phyloP scores from a whole-genome alignment of 2,797 vertebrate species.

The Falco concolor region DNA sequence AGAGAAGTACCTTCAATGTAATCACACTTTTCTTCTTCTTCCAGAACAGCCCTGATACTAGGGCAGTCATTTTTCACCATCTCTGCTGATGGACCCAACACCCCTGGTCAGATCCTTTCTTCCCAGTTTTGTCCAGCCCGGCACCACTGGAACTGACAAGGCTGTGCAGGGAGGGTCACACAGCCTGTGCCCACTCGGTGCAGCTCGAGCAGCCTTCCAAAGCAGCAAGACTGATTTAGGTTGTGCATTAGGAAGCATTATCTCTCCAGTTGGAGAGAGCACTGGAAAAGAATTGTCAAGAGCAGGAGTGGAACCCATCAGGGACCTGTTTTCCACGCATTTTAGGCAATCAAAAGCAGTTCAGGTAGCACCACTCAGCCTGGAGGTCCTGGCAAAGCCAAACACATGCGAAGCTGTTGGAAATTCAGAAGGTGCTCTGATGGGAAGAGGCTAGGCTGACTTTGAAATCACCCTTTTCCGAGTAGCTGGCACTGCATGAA shows the following conservation, averaged over 20 bases:
- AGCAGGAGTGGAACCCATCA: background rate
- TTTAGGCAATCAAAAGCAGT: background rate
- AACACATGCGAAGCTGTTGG: accelerated
- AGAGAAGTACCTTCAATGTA: background rate
- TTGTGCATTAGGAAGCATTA: background rate
- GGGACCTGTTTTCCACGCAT: background rate
- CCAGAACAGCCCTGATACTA: background rate
- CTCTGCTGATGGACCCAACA: background rate
- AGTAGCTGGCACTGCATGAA: background rate
- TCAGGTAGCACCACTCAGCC: background rate
- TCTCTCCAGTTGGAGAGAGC: background rate
- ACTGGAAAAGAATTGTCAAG: background rate
- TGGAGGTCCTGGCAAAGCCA: background rate
- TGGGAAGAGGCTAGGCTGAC: background rate
- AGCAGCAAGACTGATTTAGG: background rate
- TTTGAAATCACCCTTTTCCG: background rate
- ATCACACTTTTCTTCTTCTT: background rate
- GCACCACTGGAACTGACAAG: background rate
- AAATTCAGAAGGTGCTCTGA: background rate
- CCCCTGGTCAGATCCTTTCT: background rate
- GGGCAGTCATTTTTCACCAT: background rate
- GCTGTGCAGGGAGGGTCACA: background rate
- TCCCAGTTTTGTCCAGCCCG: background rate
- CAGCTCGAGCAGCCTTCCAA: background rate
- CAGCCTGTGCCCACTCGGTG: background rate